Base-by-base conservation (phyloP, 2,888 invertebrate species). In the Amiota mariae region DNA sequence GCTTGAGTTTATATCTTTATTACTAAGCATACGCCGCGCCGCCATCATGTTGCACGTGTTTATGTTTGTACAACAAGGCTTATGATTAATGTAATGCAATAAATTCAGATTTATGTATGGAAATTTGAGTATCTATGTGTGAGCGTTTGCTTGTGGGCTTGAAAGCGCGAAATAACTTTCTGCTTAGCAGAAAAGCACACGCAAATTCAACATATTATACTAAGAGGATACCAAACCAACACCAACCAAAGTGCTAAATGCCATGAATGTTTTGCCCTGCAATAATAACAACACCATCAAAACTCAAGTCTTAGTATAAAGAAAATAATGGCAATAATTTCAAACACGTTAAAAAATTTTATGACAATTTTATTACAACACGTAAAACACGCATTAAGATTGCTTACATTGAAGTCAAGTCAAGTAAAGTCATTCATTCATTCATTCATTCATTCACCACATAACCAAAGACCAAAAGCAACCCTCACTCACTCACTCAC, bases 261-360 rank as follows among this genome's bases (percentile, higher is more conserved):
- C 36, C 36, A 36, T 36, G 36, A 36, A 36, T 36, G 36, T 36
- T 36, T 36, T 36, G 36, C 36, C 8, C 8, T 36, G 36, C 36
- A 2, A 36, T 36, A 36, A 36, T 2, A 36, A 36, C 36, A 36
- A 36, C 36, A 36, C 36, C 36, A 36, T 36, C 36, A 36, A 36
- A 36, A 36, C 36, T 36, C 36, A 36, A 36, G 36, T 4, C 36
- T 36, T 36, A 36, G 36, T 6, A 36, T 59, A 36, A 51, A 24
- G 11, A 67, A 67, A 67, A 68, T 68, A 54, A 68, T 68, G 67
- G 51, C 67, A 68, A 68, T 54, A 68, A 68, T 68, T 68, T 68
- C 36, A 68, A 51, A 51, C 67, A 20, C 67, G 67, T 68, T 68
- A 68, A 68, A 49, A 36, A 36, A 68, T 68, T 68, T 68, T 68